Evolutionary conservation across 1,140 invertebrate genomes (phyloP), one percentile per base, ranked within the genome.

Genomic region (Hyphantria cunea): DNA sequence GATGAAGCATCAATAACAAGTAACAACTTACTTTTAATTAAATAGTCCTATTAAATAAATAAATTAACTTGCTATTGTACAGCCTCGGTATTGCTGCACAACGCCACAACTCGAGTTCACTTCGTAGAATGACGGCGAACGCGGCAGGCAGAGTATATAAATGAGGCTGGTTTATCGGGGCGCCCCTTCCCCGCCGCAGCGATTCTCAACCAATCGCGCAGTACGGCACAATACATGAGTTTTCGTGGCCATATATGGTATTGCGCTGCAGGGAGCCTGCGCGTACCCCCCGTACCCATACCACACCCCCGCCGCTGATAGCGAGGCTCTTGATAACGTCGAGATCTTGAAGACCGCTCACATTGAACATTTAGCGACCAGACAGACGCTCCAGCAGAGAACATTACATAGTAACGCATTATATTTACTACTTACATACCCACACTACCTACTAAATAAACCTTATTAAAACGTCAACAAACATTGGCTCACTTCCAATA

Each of bases 191-290:
- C 84, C 66, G 65, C 78, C 72, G 74, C 79, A 64, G 77, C 72
- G 34, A 61, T 73, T 84, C 74, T 88, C 83, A 63, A 77, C 87
- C 87, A 90, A 90, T 88, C 78, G 68, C 70, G 81, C 50, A 34
- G 55, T 60, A 64, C 50, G 61, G 62, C 56, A 68, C 61, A 72
- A 70, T 79, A 80, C 75, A 75, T 84, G 87, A 86, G 78, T 84
- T 87, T 90, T 90, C 83, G 79, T 90, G 76, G 76, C 87, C 87
- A 90, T 90, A 90, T 90, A 90, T 90, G 87, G 87, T 88, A 88
- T 90, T 88, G 78, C 80, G 76, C 80, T 79, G 78, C 82, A 89
- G 77, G 81, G 86, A 89, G 83, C 76, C 78, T 89, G 86, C 86
- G 86, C 86, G 77, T 68, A 71, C 76, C 72, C 78, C 74, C 80